phyloP scores from a whole-genome alignment of 1,140 invertebrate genomes.

The Glomeris maerens region DNA sequence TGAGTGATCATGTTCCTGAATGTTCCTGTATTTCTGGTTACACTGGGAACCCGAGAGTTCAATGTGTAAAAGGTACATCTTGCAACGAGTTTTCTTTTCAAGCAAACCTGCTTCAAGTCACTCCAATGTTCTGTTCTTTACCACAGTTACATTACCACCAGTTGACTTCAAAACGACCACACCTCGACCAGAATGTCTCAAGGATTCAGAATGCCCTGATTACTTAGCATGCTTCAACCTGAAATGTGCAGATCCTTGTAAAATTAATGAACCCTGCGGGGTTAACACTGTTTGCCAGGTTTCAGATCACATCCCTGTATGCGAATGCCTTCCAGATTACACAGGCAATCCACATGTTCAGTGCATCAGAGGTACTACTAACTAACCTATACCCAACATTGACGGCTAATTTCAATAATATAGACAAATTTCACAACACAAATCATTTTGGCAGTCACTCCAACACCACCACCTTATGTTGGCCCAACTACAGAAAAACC shows the following conservation, averaged over 20 bases:
- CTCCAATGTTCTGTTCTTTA: slow-evolving; percentile 4
- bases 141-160: slow-evolving; percentile 9
- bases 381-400: background rate
- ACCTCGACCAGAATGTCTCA: slow-evolving; percentile 20
- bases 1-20: slow-evolving; percentile 20
- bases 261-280: slow-evolving; percentile 21
- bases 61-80: slow-evolving; percentile 17
- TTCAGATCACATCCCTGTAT: slow-evolving; percentile 35
- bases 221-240: slow-evolving; percentile 25
- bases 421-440: too few relatives aligned
- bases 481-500: background rate
- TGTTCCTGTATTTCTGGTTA: slow-evolving; percentile 64
- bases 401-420: too few relatives aligned
- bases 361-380: slow-evolving; percentile 5
- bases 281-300: slow-evolving; percentile 23
- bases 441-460: too few relatives aligned
- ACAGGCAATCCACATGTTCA: slow-evolving; percentile 58
- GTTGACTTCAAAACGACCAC: too few relatives aligned
- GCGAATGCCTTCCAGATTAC: slow-evolving; percentile 52
- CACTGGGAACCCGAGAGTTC: slow-evolving; percentile 51
- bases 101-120: background rate
- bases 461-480: too few relatives aligned
- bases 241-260: slow-evolving; percentile 25
- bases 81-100: background rate
- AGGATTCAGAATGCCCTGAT: slow-evolving; percentile 24